Evolutionary conservation across 2,113 vertebrate species (phyloP), one percentile per base, ranked within the genome.

Genomic region (Ceuthmochares aereus): DNA sequence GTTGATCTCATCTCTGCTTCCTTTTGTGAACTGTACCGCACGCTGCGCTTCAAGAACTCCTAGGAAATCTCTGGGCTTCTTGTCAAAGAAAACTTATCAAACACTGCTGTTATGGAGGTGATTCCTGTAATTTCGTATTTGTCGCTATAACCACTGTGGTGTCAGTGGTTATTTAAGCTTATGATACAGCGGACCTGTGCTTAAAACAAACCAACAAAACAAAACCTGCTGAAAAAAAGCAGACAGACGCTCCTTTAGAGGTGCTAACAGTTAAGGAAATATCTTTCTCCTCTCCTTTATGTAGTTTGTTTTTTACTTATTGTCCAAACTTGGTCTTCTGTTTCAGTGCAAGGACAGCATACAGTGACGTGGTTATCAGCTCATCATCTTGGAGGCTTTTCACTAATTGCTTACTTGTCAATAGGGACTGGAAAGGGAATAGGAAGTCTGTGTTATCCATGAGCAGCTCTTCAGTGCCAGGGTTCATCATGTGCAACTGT

Each of bases 401-500:
- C 26, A 2, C 27, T 64, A 3, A 42, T 77, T 56, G 25, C 47
- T 59, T 12, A 3, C n/a, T 26, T 67, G 34, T 30, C 34, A 12
- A 0, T 6, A 17, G 66, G 3, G n/a, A 36, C 30, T 60, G 60
- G 51, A 25, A 68, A 81, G 30, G 30, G 4, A 30, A 1, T 27
- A 1, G 21, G 14, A 15, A 42, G 32, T 7, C 73, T 34, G 8
- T 32, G 59, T 7, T 55, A 7, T 19, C 29, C 29, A 2, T 9
- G 37, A 59, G 86, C 36, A n/a, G 63, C 70, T 29, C 7, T 23
- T 34, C n/a, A 4, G 23, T 47, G 74, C 62, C 29, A 10, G 74
- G 12, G 1, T 7, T 5, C 32, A 18, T 27, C 1, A 63, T 0
- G 15, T 43, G 49, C 68, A 45, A 14, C 10, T 49, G 0, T 75